Base-by-base conservation (phyloP, 2,797 vertebrate genomes). In the Macroramphosus scolopax region DNA sequence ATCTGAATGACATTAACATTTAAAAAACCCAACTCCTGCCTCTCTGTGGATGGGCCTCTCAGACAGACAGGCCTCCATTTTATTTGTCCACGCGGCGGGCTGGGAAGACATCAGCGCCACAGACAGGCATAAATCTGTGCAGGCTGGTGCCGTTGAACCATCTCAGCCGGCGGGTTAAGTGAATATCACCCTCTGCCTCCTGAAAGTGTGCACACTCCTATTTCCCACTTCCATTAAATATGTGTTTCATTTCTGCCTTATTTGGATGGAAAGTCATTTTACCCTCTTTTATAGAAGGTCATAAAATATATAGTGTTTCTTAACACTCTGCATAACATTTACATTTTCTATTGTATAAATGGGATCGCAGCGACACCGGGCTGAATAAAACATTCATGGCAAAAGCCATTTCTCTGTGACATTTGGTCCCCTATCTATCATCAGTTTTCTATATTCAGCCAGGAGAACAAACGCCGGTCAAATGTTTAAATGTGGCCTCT, bases 391-490 rank as follows among this genome's bases (percentile, higher is more conserved):
- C 83, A 88, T 87, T 85, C 62, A 81, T 84, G 77, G 81, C 77
- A 75, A 84, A 87, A 87, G 85, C 80, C 84, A 86, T 88, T 89
- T 86, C 81, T 77, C 78, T 60, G 63, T 89, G 89, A 88, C 87
- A 90, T 89, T 89, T 89, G 87, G 78, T 86, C 81, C 60, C 61
- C 66, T 88, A 88, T 89, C 88, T 88, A 83, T 87, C 82, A 88
- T 86, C 85, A 79, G 68, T 79, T 84, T 85, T 82, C 75, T 72
- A 77, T 75, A 83, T 70, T 75, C 81, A 80, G 81, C 68, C 73
- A 39, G 59, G 72, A 75, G 84, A 85, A 83, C 82, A 87, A 88
- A 86, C 68, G 83, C 70, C 67, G 86, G 87, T 86, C 82, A 86
- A 79, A 85, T 85, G 85, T 88, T 89, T 88, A 88, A 90, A 84